Base-by-base conservation (phyloP, 2,888 invertebrate genomes). In the Ichneumon xanthorius region DNA sequence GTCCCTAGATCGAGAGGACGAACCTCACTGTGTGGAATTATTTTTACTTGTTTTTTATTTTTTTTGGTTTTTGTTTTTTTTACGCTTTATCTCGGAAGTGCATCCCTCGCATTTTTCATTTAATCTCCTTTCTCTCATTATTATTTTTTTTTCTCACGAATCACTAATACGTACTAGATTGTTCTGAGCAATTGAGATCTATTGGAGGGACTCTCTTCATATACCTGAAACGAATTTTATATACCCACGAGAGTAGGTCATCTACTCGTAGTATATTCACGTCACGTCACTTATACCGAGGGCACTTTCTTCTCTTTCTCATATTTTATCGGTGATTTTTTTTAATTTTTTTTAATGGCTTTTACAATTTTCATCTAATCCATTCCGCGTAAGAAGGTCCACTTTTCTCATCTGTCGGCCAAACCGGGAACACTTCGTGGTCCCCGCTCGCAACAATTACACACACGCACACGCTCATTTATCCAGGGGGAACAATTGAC, bases 401-500 rank as follows among this genome's bases (percentile, higher is more conserved):
- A 63, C 61, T 63, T 33, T 63, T 16, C 16, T 70, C 81, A 50
- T 68, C 65, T 58, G 53, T 72, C 61, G 61, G 61, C 61, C 30
- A 79, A 61, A 45, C 37, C 50, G 61, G 75, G 63, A 75, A 65
- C 80, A 65, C 75, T 19, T 33, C 6, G 30, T 30, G 72, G 37
- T 26, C 63, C 45, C 73, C 73, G 77, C 68, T 58, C 61, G 70
- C 37, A 67, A 63, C 37, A 76, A 68, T 58, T 50, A 68, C 67
- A 83, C 63, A 82, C 88, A 87, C 89, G 91, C 85, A 78, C 89
- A 92, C 89, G 89, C 90, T 90, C 84, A 90, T 87, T 91, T 91
- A 92, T 90, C 90, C 91, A 90, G 92, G 90, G 75, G 90, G 91
- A 91, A 91, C 92, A 93, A 93, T 93, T 93, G 93, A 93, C 93